phyloP scores from a whole-genome alignment of 1,140 invertebrate genomes.

The Caerostris darwini region DNA sequence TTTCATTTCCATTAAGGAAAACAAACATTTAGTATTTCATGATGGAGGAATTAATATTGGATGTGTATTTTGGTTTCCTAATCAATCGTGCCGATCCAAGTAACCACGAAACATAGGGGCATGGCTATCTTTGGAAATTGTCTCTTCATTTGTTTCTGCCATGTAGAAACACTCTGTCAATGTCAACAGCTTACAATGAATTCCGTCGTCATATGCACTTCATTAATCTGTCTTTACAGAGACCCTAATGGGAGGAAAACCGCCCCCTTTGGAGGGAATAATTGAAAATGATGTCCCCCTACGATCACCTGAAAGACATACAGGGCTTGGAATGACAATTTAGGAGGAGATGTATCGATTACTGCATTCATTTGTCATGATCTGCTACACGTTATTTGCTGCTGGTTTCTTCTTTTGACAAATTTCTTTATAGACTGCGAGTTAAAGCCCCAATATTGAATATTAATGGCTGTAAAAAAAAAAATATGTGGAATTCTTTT shows the following conservation, averaged over 20 bases:
- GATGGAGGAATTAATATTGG: no score
- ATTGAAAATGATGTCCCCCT: conserved; percentile 37
- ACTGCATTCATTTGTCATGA: neutral
- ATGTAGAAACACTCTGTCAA: neutral
- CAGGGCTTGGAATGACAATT: neutral
- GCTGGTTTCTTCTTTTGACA: no score
- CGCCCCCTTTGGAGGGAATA: neutral
- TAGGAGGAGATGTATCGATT: neutral
- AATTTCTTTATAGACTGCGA: no score
- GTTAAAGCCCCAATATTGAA: no score
- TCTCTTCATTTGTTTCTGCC: neutral
- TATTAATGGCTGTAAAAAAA: no score
- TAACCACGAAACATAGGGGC: neutral
- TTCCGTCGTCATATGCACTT: neutral
- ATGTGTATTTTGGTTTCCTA: no score
- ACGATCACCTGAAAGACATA: neutral
- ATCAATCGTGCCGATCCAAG: no score
- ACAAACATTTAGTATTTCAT: no score
- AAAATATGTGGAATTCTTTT: no score
- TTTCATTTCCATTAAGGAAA: no score
- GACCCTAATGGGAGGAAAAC: neutral
- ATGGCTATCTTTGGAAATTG: neutral
- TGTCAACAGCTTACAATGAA: neutral
- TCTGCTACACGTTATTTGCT: neutral
- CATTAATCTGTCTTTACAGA: neutral